phyloP scores from a whole-genome alignment of 2,113 vertebrate genomes.

The Chinchilla lanigera region DNA sequence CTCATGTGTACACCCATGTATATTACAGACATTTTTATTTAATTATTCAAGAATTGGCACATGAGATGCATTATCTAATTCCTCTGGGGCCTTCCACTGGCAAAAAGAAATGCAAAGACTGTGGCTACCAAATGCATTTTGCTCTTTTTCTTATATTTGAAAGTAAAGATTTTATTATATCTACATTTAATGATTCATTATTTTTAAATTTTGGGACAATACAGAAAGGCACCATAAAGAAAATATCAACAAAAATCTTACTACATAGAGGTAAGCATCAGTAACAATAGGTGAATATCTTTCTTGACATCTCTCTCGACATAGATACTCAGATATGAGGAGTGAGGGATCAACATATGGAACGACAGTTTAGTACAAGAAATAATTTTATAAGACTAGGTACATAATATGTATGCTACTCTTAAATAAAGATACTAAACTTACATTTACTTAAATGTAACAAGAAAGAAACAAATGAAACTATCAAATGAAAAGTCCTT shows the following conservation, averaged over 20 bases:
- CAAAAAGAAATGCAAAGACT: slow-evolving; percentile 78
- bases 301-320: slow-evolving; percentile 24
- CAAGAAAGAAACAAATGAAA: slow-evolving; percentile 49
- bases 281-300: not conserved
- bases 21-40: slow-evolving; percentile 87
- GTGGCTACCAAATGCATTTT: slow-evolving; percentile 74
- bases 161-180: slow-evolving; percentile 45
- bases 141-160: slow-evolving; percentile 61
- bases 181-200: slow-evolving; percentile 43
- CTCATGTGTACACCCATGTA: slow-evolving; percentile 81
- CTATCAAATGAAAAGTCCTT: not conserved
- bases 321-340: not conserved
- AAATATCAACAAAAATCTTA: slow-evolving; percentile 27
- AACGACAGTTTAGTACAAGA: not conserved
- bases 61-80: slow-evolving; percentile 86
- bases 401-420: not conserved
- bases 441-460: slow-evolving; percentile 19
- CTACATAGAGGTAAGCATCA: not conserved
- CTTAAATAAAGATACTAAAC: slow-evolving; percentile 50
- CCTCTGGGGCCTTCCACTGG: slow-evolving; percentile 80
- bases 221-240: slow-evolving; percentile 34
- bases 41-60: slow-evolving; percentile 88
- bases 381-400: slow-evolving; percentile 47
- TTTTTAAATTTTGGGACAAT: slow-evolving; percentile 41
- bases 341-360: not conserved